Evolutionary conservation across 2,888 invertebrate genomes (phyloP), one percentile per base, ranked within the genome.

Genomic region (Yponomeuta cagnagella): DNA sequence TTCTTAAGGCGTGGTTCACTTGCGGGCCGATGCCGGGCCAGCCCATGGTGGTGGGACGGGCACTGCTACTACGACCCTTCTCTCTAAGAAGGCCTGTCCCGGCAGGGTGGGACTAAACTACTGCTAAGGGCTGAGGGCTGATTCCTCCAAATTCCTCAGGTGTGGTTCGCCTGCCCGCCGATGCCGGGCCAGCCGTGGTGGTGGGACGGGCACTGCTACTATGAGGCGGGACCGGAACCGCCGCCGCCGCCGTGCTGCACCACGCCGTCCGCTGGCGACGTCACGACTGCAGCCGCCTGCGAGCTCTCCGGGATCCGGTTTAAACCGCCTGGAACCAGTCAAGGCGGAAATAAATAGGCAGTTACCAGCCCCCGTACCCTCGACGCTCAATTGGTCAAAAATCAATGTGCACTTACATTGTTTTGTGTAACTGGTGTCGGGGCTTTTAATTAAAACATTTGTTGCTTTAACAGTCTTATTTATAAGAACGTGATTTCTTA

Each of bases 171-270:
- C 6, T 75, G 74, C 12, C 77, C 82, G 0, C 91, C 91, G 9
- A 85, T 82, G 0, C 90, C 90, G 0, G 91, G 91, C 0, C 63
- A 74, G 0, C 70, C 85, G 0, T 91, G 87, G 86, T 87, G 87
- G 86, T 90, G 88, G 85, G 91, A 91, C 73, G 89, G 87, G 0
- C 90, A 90, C 73, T 82, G 79, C 72, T 88, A 86, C 74, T 90
- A 79, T 73, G 84, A 85, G 23, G 8, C 15, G 37, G n/a, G 33
- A 2, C 43, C 67, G 2, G 67, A 10, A 2, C 30, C 64, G 2
- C 63, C 37, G 52, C 63, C 37, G 52, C 63, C 4, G 15, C 43
- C 69, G 10, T 8, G 33, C 10, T 33, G 68, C 48, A 10, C 48
- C 30, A 4, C 68, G 23, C 8, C n/a, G 68, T 9, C 68, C 68